phyloP scores from a whole-genome alignment of 1,140 invertebrate genomes.

The Saxidomus purpurata region DNA sequence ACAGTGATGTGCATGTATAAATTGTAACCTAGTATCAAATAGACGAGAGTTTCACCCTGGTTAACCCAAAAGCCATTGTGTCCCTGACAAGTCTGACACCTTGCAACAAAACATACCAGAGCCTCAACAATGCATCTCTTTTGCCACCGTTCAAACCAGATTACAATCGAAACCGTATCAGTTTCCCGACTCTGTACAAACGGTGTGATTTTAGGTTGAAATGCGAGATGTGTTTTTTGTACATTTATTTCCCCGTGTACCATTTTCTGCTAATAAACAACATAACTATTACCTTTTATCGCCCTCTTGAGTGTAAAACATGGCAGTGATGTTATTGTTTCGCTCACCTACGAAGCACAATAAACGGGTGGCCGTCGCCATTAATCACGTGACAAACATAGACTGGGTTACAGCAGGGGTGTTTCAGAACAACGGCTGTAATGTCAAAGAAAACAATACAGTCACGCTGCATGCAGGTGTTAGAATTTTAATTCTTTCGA shows the following conservation, averaged over 20 bases:
- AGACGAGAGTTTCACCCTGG: constrained; percentile 1
- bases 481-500: constrained; percentile 19
- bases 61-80: not conserved
- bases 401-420: constrained; percentile 23
- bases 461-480: constrained; percentile 48
- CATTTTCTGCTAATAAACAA: constrained; percentile 60
- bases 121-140: constrained; percentile 27
- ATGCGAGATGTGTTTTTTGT: constrained; percentile 44
- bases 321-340: constrained; percentile 37
- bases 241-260: constrained; percentile 29
- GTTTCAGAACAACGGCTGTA: constrained; percentile 42
- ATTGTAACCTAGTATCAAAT: not conserved
- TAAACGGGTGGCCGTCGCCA: constrained; percentile 35
- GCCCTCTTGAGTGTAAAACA: constrained; percentile 24
- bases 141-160: constrained; percentile 11
- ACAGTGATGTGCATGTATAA: not conserved
- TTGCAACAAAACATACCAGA: not conserved
- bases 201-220: constrained; percentile 24
- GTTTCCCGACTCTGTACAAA: not conserved
- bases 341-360: constrained; percentile 33
- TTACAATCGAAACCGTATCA: constrained; percentile 48
- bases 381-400: constrained; percentile 51
- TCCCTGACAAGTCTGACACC: not conserved
- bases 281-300: constrained; percentile 41
- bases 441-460: constrained; percentile 51